Base-by-base conservation (phyloP, 2,113 vertebrate genomes). In the Centrocercus urophasianus region DNA sequence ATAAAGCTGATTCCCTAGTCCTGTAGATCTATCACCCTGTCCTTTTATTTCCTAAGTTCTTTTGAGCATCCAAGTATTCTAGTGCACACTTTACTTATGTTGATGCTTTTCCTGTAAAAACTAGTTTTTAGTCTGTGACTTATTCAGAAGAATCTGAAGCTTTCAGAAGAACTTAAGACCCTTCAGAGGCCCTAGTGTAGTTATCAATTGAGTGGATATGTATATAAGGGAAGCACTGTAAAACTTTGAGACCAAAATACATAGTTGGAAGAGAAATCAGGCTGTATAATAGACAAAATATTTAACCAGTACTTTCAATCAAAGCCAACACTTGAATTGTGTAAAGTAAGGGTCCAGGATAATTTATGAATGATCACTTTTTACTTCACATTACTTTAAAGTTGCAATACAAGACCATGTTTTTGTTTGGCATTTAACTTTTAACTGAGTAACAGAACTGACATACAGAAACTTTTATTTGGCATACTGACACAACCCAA, bases 361-460 rank as follows among this genome's bases (percentile, higher is more conserved):
- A 22, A 10, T 80, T 65, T 78, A 0, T 30, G 70, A 48, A 42
- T 82, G 17, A 10, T 34, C 0, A 38, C 56, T 89, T 95, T 91
- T 92, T 18, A 52, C 59, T 71, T 88, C 4, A 2, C 43, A 2
- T 66, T 15, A 34, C 27, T 54, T 48, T 71, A 56, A 87, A 74
- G 25, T 89, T 76, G 5, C 21, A 25, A 4, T 83, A 2, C 47
- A 90, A 93, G 79, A 89, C 70, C 71, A 83, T 42, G 11, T 63
- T 93, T 85, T 75, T 88, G 28, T 66, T 84, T 88, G 78, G 61
- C 19, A 45, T 25, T 86, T 83, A 54, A 82, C 87, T 97, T 97
- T 95, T 88, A 38, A 70, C 56, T 45, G 63, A 80, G 42, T 64
- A 94, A 28, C 81, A 69, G 88, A 67, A 30, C 19, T 36, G 73